Percentiles rank a stretch among this genome's conserved stretches.
Conservation (phyloP, 2,888 invertebrate species). For the Oxystoma pomonae region DNA sequence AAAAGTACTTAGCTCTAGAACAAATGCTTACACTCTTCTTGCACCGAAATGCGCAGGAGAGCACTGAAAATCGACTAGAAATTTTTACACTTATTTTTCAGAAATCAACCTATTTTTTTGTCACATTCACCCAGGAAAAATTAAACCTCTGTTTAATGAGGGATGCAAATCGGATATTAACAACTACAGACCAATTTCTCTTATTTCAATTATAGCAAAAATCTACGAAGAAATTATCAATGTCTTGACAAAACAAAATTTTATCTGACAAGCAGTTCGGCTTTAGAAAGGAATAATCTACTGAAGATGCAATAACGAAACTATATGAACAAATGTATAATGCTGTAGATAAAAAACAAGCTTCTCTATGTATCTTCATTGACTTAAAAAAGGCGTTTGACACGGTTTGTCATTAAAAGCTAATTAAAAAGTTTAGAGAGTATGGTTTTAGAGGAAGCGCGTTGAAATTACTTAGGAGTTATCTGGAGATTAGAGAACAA, state of each 20-base stretch:
- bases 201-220: not conserved
- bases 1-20: no score
- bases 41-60: no score
- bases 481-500: no score
- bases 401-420: not conserved
- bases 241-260: not conserved
- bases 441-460: not conserved
- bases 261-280: not conserved
- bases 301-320: not conserved
- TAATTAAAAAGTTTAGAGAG: not conserved
- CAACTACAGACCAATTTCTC: not conserved
- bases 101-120: no score
- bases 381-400: not conserved
- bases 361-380: not conserved
- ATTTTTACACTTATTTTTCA: no score
- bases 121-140: not conserved
- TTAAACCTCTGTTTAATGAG: not conserved
- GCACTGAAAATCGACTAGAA: no score
- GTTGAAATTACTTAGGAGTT: no score
- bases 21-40: no score
- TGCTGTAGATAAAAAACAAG: not conserved
- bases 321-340: not conserved
- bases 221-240: not conserved
- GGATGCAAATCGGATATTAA: not conserved
- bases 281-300: not conserved